Evolutionary conservation across 92 coral and sea anemone species (phyloP).

Genomic region (Epizoanthus stellaris): DNA sequence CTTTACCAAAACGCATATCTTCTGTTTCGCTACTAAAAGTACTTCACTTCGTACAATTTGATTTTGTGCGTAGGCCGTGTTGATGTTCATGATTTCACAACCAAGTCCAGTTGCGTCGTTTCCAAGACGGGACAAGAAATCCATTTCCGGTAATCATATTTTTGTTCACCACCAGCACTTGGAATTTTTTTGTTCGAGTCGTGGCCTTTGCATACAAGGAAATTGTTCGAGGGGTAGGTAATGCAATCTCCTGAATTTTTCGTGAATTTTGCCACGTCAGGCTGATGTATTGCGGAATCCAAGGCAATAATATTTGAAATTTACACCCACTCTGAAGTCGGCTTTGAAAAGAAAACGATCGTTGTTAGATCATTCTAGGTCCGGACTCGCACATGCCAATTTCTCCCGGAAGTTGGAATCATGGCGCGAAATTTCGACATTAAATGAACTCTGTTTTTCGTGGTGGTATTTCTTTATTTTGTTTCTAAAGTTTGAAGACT

Average conservation of each 20-base stretch:
- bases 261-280: background rate
- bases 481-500: background rate
- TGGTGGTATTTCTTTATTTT: background rate
- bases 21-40: background rate
- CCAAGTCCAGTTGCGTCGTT: conserved; percentile 33
- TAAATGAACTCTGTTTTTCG: background rate
- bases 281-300: background rate
- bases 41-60: background rate
- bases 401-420: conserved; percentile 23
- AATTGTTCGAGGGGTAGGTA: background rate
- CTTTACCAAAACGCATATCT: no score
- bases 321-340: background rate
- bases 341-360: background rate
- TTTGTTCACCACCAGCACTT: background rate
- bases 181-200: background rate
- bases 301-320: background rate
- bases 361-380: background rate
- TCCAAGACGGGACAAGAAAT: conserved; percentile 27
- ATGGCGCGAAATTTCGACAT: conserved; percentile 56
- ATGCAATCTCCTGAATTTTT: background rate
- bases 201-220: background rate
- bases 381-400: conserved; percentile 7
- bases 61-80: conserved; percentile 33
- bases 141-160: conserved; percentile 32
- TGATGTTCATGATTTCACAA: conserved; percentile 12